phyloP scores from a whole-genome alignment of 2,113 vertebrate species.

The Aix galericulata region DNA sequence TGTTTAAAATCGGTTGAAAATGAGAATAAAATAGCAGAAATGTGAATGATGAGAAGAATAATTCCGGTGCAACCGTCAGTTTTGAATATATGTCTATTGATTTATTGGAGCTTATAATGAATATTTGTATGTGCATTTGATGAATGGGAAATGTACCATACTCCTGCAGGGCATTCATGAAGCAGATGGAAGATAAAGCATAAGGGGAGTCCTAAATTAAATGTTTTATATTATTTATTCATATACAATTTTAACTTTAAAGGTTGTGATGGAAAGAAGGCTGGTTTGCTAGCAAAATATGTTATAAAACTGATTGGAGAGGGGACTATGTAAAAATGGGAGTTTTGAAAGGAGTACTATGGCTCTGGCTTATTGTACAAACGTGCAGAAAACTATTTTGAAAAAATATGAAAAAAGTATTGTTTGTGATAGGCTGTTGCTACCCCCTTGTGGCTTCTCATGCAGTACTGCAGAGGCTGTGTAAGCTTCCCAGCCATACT shows the following conservation, averaged over 20 bases:
- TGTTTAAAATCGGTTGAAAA: background rate
- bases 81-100: background rate
- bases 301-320: rapidly evolving
- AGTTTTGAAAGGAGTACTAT: rapidly evolving
- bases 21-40: background rate
- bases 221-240: background rate
- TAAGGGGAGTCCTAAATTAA: background rate
- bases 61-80: background rate
- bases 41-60: background rate
- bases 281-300: background rate
- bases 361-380: background rate
- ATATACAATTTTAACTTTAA: background rate
- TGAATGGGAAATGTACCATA: background rate
- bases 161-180: background rate
- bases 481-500: background rate
- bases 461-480: background rate
- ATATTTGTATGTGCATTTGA: background rate
- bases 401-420: background rate
- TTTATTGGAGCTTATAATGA: background rate
- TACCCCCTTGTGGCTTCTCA: slow-evolving; percentile 13
- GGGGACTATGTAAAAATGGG: background rate
- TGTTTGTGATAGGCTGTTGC: background rate
- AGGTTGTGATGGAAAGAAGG: background rate
- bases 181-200: background rate
- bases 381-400: background rate